Conservation (phyloP, 2,797 vertebrate species). For the Momotus momota region DNA sequence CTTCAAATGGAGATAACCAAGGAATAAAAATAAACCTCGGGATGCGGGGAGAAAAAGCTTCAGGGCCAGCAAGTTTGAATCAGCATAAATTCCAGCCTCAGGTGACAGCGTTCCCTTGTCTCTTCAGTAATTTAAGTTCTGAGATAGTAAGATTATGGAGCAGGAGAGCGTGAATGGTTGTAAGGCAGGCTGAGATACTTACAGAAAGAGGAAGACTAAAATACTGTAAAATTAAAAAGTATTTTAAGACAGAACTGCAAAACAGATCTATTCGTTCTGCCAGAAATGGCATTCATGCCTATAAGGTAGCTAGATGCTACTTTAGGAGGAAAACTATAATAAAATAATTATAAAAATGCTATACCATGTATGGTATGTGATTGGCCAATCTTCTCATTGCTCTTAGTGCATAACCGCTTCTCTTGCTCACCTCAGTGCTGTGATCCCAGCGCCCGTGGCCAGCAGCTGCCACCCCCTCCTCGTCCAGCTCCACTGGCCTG, state of each 20-base stretch:
- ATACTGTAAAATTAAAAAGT: neutral
- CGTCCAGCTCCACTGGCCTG: rapidly evolving
- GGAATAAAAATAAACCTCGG: neutral
- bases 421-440: neutral
- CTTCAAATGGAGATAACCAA: neutral
- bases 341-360: too few species aligned
- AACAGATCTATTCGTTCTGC: neutral
- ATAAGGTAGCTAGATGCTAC: neutral
- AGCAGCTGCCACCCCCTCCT: neutral
- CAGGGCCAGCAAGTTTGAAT: neutral
- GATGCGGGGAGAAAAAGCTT: neutral
- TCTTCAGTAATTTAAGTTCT: neutral
- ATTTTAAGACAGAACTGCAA: neutral
- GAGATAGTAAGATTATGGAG: neutral
- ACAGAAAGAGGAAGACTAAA: neutral
- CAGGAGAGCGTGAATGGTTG: neutral
- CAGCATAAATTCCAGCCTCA: neutral
- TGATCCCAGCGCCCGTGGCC: neutral
- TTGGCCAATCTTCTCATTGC: neutral
- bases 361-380: rapidly evolving
- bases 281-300: neutral
- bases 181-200: neutral
- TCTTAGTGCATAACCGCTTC: neutral
- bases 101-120: neutral
- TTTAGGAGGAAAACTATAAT: neutral